These are phyloP conservation scores for Galagoides demidoff DNA, from an alignment of 2,797 vertebrate genomes.

Conservation along the genomic window DNA sequence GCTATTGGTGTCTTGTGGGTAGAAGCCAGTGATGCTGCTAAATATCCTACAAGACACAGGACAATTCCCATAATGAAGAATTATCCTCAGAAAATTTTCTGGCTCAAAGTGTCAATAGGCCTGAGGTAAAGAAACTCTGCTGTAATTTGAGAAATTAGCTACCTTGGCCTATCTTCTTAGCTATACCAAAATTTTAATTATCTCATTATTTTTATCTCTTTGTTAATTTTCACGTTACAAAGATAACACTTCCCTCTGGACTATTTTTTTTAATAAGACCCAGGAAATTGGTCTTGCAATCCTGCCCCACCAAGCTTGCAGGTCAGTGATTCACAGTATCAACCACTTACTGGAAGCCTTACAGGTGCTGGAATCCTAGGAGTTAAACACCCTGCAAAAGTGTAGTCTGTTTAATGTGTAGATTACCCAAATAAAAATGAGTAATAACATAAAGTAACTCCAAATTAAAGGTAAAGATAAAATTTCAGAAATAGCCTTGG, in stretches of 20 bases:
- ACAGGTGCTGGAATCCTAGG: not conserved
- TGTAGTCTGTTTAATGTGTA: not conserved
- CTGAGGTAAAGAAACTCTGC: not conserved
- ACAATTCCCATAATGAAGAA: not conserved
- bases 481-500: conserved; percentile 15
- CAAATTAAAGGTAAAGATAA: conserved; percentile 4
- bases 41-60: not conserved
- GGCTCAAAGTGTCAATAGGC: not conserved
- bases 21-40: not conserved
- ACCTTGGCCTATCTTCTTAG: not conserved
- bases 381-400: conserved; percentile 18
- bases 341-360: not conserved
- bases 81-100: not conserved
- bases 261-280: not conserved
- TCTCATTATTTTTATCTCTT: conserved; percentile 1
- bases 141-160: not conserved
- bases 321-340: not conserved
- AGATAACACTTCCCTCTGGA: not conserved
- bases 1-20: not conserved
- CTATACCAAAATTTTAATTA: not conserved
- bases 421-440: not conserved
- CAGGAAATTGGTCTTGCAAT: conserved; percentile 22
- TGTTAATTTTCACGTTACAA: not conserved
- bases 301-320: not conserved
- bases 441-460: conserved; percentile 3